A percentile compares a stretch with the other conserved stretches of the same genome.
These are phyloP conservation scores for Omphaloscelis lunosa DNA, from an alignment of 2,888 invertebrate species.

Conservation along the genomic window DNA sequence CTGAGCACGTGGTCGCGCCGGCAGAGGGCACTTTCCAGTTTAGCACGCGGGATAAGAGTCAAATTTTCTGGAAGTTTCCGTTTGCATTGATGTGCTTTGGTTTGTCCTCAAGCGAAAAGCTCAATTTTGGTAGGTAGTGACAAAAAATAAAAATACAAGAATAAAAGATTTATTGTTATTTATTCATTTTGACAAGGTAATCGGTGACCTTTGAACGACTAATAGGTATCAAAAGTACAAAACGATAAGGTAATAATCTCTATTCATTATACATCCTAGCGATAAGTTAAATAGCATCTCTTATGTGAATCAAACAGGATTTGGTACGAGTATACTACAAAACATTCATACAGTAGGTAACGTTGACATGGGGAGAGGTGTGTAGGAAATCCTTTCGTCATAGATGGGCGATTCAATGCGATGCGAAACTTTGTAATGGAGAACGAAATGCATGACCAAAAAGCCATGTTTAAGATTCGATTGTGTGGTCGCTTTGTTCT, in stretches of 20 bases:
- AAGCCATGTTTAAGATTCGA: background rate
- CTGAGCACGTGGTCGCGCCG: no score
- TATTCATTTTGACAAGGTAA: slow-evolving; percentile 90
- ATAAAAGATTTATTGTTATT: slow-evolving; percentile 85
- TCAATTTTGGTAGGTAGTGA: background rate
- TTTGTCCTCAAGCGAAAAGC: background rate
- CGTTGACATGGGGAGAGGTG: slow-evolving; percentile 67
- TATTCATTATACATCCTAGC: slow-evolving; percentile 83
- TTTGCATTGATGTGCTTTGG: background rate
- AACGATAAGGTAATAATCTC: slow-evolving; percentile 86
- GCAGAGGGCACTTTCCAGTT: no score
- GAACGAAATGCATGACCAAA: background rate
- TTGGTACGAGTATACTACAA: slow-evolving; percentile 81
- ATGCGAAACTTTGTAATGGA: background rate
- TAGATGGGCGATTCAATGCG: slow-evolving; percentile 11
- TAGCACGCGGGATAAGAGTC: no score
- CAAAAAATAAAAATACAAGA: slow-evolving; percentile 72
- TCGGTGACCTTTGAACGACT: slow-evolving; percentile 89
- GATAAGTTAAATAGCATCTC: slow-evolving; percentile 87
- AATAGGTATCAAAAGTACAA: slow-evolving; percentile 89
- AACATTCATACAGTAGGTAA: slow-evolving; percentile 75
- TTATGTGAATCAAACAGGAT: slow-evolving; percentile 76
- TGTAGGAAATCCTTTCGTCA: background rate
- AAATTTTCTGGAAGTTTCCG: background rate
- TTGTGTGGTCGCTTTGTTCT: background rate